A percentile compares a stretch with the other conserved stretches of the same genome.
These are phyloP conservation scores for Neotoma lepida DNA, from an alignment of 2,113 vertebrate species.

Conservation along the genomic window DNA sequence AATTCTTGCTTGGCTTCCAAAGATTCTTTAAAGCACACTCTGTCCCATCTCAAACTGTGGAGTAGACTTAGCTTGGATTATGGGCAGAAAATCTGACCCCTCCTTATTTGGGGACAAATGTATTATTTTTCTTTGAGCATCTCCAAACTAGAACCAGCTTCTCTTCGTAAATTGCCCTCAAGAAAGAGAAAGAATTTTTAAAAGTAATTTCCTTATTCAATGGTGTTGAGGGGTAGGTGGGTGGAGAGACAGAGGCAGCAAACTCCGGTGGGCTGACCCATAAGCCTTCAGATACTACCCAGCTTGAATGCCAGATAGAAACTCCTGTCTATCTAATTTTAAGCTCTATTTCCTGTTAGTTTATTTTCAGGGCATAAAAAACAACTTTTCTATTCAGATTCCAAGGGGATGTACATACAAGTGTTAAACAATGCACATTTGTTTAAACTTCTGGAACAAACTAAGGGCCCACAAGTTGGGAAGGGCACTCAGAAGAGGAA, in stretches of 20 bases:
- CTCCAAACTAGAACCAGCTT: constrained; percentile 13
- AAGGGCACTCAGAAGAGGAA: constrained; percentile 52
- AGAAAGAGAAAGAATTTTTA: constrained; percentile 29
- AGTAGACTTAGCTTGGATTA: not conserved
- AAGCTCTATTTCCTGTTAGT: constrained; percentile 2
- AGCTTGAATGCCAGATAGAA: constrained; percentile 20
- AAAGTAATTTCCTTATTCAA: constrained; percentile 4
- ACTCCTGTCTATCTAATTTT: not conserved
- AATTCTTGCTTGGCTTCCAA: not conserved
- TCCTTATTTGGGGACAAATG: not conserved
- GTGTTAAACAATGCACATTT: constrained; percentile 51
- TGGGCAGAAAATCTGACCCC: not conserved
- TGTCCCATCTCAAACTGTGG: not conserved
- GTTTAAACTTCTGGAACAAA: constrained; percentile 58
- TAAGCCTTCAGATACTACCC: not conserved
- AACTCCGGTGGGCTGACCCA: not conserved
- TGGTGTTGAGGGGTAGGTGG: not conserved
- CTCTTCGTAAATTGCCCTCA: not conserved
- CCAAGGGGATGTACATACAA: constrained; percentile 31
- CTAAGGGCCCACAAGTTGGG: constrained; percentile 13
- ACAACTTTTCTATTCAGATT: constrained; percentile 12
- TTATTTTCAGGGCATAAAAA: not conserved
- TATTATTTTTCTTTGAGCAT: constrained; percentile 21
- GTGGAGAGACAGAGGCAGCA: not conserved
- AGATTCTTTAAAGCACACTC: not conserved